These are phyloP conservation scores for Anguilla anguilla DNA, from an alignment of 2,797 vertebrate species.

Conservation along the genomic window DNA sequence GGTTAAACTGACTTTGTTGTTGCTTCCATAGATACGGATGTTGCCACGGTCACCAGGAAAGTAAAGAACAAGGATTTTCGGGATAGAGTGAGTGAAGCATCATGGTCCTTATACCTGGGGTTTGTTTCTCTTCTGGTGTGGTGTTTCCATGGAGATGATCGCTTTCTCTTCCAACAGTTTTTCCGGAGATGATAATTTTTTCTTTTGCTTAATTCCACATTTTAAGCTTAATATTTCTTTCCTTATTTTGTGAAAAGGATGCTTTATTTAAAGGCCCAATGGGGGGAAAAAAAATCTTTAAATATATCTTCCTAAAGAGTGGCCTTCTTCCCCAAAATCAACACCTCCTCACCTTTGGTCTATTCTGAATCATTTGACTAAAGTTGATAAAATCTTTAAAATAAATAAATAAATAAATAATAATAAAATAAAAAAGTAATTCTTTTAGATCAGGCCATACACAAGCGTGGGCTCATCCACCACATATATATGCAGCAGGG, in stretches of 20 bases:
- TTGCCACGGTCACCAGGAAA: slow-evolving; percentile 57
- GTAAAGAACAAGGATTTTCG: slow-evolving; percentile 67
- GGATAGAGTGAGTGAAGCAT: slow-evolving; percentile 74
- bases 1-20: slow-evolving; percentile 45
- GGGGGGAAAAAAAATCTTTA: background rate
- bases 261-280: background rate
- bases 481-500: background rate
- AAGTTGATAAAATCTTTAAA: background rate
- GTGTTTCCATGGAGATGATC: slow-evolving; percentile 20
- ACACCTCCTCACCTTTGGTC: background rate
- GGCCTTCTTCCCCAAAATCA: background rate
- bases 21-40: slow-evolving; percentile 72
- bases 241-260: background rate
- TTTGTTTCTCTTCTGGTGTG: slow-evolving; percentile 23
- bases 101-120: slow-evolving; percentile 29
- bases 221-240: background rate
- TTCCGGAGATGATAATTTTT: slow-evolving; percentile 49
- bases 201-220: background rate
- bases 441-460: background rate
- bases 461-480: background rate
- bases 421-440: background rate
- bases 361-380: background rate
- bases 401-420: no score
- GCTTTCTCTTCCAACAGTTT: slow-evolving; percentile 23
- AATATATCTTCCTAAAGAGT: background rate